Base-by-base conservation (phyloP, 2,113 vertebrate species). In the Scophthalmus maximus region DNA sequence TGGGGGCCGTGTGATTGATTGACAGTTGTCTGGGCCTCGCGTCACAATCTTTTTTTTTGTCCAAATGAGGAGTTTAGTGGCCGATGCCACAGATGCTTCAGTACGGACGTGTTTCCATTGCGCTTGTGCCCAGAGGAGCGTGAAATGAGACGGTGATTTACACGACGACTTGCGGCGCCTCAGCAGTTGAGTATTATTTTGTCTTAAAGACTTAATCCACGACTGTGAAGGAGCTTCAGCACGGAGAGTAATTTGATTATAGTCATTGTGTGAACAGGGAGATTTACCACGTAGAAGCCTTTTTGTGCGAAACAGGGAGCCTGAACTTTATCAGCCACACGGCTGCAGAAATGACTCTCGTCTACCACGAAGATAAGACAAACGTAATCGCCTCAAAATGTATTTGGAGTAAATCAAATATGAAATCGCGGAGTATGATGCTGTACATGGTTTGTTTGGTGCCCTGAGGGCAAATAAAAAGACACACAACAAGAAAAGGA, bases 211-310 rank as follows among this genome's bases (percentile, higher is more conserved):
- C 56, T 63, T 78, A 73, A 85, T 85, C 77, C 83, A 67, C 61
- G 71, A n/a, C 55, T 83, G 79, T 76, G 67, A 76, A 72, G 61
- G 20, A 58, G 76, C 81, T 60, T n/a, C 60, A 14, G 78, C 70
- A 17, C 36, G 53, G 68, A 32, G 36, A 79, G 26, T 83, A 68
- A 87, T 81, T 79, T 78, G 86, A 88, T 88, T 83, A 85, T 3
- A 63, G 26, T 56, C 63, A 53, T 79, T 73, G 83, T 85, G 69
- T 60, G 71, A 55, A 2, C 2, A 18, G 64, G 64, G 64, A n/a
- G n/a, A 80, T 85, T 78, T 73, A 60, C n/a, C 30, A 26, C 10
- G 47, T 72, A 52, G 68, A 65, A 23, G 76, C 30, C 23, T 61
- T 79, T n/a, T 71, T 78, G 76, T 80, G 58, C 12, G 63, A 30